phyloP scores from a whole-genome alignment of 2,797 vertebrate genomes.

The Chrosomus eos region DNA sequence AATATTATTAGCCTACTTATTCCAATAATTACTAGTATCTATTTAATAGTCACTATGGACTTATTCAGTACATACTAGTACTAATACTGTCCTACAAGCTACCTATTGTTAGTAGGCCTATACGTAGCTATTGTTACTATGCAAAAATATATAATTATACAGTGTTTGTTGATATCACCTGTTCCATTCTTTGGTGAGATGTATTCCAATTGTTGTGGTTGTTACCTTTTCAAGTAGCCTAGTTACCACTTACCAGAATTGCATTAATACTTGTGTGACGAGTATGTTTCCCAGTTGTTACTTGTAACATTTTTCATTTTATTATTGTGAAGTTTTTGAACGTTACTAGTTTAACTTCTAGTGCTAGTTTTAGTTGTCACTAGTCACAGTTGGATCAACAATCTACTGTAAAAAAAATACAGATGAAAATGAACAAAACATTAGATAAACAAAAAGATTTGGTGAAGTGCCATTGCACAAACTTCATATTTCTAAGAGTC shows the following conservation, averaged over 20 bases:
- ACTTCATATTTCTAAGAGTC: neutral
- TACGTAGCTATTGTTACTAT: no score
- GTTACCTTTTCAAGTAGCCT: neutral
- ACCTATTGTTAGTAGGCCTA: no score
- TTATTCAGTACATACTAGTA: neutral
- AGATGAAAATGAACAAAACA: neutral
- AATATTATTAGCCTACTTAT: neutral
- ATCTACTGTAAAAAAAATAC: neutral
- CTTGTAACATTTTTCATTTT: neutral
- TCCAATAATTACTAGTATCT: neutral
- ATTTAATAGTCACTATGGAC: neutral
- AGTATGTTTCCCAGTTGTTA: neutral
- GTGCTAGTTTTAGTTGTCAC: neutral
- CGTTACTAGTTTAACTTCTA: neutral
- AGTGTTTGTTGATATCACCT: neutral
- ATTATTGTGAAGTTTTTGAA: neutral
- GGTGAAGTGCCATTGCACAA: neutral
- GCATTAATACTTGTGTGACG: neutral
- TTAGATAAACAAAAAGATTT: neutral
- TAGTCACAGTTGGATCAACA: neutral
- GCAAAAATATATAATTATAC: no score
- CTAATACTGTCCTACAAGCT: neutral
- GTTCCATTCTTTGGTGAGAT: neutral
- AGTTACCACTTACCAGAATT: neutral
- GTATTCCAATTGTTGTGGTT: neutral